phyloP scores from a whole-genome alignment of 1,140 invertebrate genomes.

The Heterodera schachtii region DNA sequence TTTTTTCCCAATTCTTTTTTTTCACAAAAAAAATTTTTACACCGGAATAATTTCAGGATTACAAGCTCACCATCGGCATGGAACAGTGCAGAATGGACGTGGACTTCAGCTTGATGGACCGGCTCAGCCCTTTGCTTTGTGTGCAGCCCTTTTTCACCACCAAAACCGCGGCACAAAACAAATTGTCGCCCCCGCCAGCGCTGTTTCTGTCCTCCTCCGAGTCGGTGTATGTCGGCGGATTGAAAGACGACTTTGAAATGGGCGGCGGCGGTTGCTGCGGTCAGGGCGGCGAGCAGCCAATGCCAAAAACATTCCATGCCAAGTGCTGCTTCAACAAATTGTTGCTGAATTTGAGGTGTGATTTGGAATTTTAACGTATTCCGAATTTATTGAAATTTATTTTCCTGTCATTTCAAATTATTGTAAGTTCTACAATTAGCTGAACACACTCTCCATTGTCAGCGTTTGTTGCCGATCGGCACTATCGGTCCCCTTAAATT shows the following conservation, averaged over 20 bases:
- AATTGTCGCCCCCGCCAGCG: background rate
- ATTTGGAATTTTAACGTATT: too few relatives aligned
- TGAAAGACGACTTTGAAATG: constrained; percentile 36
- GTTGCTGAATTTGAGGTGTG: constrained; percentile 40
- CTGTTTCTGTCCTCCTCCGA: background rate
- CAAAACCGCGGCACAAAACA: background rate
- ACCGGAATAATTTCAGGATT: constrained; percentile 3
- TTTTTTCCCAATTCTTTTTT: background rate
- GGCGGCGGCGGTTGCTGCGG: background rate
- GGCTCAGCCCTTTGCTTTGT: constrained; percentile 33
- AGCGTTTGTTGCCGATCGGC: too few relatives aligned
- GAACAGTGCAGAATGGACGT: constrained; percentile 43
- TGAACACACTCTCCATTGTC: too few relatives aligned
- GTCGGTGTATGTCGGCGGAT: constrained; percentile 2
- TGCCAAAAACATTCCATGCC: constrained; percentile 37
- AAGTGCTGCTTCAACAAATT: constrained; percentile 43
- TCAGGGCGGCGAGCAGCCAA: constrained; percentile 14
- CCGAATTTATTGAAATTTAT: background rate
- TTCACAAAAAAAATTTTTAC: background rate
- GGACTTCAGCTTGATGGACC: constrained; percentile 49
- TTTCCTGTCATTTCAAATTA: background rate
- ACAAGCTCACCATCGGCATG: constrained; percentile 27
- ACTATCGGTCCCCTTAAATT: too few relatives aligned
- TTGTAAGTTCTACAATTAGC: too few relatives aligned
- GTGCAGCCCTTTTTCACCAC: constrained; percentile 33